A percentile compares a stretch with the other conserved stretches of the same genome.
Evolutionary conservation across 2,113 vertebrate species (phyloP).

Genomic region (Pionites leucogaster): DNA sequence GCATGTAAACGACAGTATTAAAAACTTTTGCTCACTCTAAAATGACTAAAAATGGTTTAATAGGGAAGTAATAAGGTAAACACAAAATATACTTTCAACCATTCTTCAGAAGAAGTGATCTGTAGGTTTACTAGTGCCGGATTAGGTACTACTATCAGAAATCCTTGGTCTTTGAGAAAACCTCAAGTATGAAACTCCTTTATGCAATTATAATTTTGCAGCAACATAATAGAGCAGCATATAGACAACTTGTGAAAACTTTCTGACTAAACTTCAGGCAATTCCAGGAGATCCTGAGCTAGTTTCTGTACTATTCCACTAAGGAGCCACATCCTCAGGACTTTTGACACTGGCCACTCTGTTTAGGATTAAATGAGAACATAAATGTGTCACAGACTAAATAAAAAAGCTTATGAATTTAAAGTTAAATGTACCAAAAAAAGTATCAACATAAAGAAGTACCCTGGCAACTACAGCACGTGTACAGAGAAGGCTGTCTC

Average conservation of each 20-base stretch:
- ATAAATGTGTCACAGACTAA: not conserved
- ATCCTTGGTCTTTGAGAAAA: not conserved
- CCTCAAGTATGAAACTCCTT: not conserved
- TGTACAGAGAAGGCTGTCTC: not conserved
- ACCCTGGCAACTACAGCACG: not conserved
- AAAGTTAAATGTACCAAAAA: not conserved
- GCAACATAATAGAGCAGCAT: not conserved
- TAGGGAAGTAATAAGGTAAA: not conserved
- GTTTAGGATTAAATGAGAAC: not conserved
- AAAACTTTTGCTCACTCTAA: not conserved
- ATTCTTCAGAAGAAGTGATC: not conserved
- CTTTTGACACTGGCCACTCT: not conserved
- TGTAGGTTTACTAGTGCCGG: rapidly evolving
- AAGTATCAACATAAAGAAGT: not conserved
- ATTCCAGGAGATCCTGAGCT: not conserved
- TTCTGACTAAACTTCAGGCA: not conserved
- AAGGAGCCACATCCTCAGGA: not conserved
- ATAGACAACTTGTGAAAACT: not conserved
- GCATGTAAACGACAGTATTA: not conserved
- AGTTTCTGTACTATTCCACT: not conserved
- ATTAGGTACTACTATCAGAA: not conserved
- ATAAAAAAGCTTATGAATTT: not conserved
- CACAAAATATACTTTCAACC: not conserved
- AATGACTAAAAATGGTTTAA: not conserved
- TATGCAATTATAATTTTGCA: not conserved